Evolutionary conservation across 2,113 vertebrate genomes (phyloP).

Genomic region (Lamprologus callipterus): DNA sequence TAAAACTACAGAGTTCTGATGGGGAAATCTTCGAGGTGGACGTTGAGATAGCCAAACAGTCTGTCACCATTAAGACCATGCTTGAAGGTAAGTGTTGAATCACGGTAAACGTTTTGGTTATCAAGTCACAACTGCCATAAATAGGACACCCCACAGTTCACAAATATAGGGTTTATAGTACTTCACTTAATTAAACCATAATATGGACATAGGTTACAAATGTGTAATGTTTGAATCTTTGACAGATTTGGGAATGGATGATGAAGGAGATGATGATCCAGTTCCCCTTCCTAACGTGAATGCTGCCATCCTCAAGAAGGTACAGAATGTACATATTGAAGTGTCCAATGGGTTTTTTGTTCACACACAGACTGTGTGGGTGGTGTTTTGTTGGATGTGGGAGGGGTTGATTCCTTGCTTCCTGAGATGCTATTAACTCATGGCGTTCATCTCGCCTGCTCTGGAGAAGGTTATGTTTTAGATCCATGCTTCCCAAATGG

Average conservation of each 20-base stretch:
- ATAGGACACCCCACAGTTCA: background rate
- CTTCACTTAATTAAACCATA: background rate
- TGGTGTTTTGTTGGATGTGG: background rate
- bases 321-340: constrained; percentile 31
- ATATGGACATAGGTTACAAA: background rate
- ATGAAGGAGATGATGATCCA: constrained; percentile 98
- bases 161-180: background rate
- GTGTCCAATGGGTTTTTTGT: background rate
- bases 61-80: constrained; percentile 99
- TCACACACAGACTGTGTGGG: background rate
- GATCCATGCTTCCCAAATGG: background rate
- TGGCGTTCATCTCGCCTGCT: too few relatives aligned
- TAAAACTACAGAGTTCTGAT: constrained; percentile 98
- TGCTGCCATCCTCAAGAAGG: constrained; percentile 98
- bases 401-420: background rate
- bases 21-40: constrained; percentile 99
- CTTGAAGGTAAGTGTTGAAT: constrained; percentile 81
- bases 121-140: background rate
- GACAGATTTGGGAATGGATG: constrained; percentile 97
- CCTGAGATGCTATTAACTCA: background rate
- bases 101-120: background rate
- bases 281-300: constrained; percentile 98
- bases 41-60: constrained; percentile 98
- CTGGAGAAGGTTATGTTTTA: background rate
- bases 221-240: background rate